These are phyloP conservation scores for Ginglymostoma cirratum DNA, from an alignment of 2,113 vertebrate genomes.

Conservation along the genomic window DNA sequence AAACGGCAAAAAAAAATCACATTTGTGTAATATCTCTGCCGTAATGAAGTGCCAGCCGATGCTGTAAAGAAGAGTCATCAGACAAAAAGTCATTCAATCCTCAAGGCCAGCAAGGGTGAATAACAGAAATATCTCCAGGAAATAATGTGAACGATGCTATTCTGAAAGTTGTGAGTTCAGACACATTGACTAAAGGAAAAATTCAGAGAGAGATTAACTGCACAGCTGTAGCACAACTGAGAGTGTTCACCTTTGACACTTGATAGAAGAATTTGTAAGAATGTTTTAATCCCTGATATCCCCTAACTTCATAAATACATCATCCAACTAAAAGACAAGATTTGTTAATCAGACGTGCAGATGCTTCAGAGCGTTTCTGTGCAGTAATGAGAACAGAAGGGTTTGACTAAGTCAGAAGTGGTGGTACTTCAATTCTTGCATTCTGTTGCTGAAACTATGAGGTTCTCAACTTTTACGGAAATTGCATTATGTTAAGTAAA, in stretches of 20 bases:
- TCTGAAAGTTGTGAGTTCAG: not conserved
- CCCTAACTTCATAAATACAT: not conserved
- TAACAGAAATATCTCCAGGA: not conserved
- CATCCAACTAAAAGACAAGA: not conserved
- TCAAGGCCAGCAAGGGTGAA: not conserved
- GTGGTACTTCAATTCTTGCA: too few species aligned
- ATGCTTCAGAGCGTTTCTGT: not conserved
- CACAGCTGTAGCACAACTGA: not conserved
- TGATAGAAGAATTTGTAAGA: not conserved
- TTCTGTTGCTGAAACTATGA: not conserved
- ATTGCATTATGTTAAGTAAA: conserved; percentile 38
- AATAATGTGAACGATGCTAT: not conserved
- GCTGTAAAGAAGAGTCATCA: not conserved
- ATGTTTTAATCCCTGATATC: not conserved
- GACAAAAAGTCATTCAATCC: not conserved
- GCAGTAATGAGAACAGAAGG: not conserved
- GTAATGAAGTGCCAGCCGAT: not conserved
- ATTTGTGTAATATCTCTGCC: not conserved
- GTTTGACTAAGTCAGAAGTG: not conserved
- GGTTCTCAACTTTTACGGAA: conserved; percentile 23
- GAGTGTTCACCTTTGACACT: not conserved
- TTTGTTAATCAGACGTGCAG: not conserved
- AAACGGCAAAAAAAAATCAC: not conserved
- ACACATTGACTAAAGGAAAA: not conserved
- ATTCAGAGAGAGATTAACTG: not conserved